Evolutionary conservation across 1,140 invertebrate genomes (phyloP), one percentile per base, ranked within the genome.

Genomic region (Tribolium madens): DNA sequence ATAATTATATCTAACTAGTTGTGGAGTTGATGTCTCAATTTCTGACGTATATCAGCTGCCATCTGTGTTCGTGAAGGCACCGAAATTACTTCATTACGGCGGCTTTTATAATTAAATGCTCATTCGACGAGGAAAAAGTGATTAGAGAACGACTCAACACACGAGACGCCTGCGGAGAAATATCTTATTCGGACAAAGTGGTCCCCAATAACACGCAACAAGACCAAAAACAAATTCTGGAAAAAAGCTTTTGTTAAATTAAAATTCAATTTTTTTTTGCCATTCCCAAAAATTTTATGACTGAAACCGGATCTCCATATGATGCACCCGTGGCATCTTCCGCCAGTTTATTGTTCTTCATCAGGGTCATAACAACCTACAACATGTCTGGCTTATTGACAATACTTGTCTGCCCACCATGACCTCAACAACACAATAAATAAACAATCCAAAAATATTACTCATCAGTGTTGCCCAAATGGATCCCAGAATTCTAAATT

Each of bases 51-150:
- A 78, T 76, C 77, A 78, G 77, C 77, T 78, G 77, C 77, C 76
- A 74, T 42, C 57, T 47, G 46, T 36, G 42, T 53, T 50, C 57
- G 64, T 26, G 47, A 50, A 75, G 57, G 71, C 46, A 70, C 76
- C 72, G 73, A 78, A 78, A 78, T 78, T 78, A 72, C 77, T 78
- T 78, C 77, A 78, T 78, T 78, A 78, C 77, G 77, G 52, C 74
- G 77, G 77, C 77, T 71, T 78, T 78, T 76, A 78, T 78, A 78
- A 78, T 78, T 76, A 78, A 78, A 78, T 72, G 60, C 57, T 75
- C 76, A 75, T 78, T 75, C 72, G 36, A 57, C 47, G 64, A 71
- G 36, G 18, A 77, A 71, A 71, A 71, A 71, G 69, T 71, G 69
- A 71, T 71, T 71, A 71, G 69, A 48, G 69, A 33, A 18, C 69